Conservation (phyloP, 92 coral and sea anemone genomes). For the Bergia puertoricense region DNA sequence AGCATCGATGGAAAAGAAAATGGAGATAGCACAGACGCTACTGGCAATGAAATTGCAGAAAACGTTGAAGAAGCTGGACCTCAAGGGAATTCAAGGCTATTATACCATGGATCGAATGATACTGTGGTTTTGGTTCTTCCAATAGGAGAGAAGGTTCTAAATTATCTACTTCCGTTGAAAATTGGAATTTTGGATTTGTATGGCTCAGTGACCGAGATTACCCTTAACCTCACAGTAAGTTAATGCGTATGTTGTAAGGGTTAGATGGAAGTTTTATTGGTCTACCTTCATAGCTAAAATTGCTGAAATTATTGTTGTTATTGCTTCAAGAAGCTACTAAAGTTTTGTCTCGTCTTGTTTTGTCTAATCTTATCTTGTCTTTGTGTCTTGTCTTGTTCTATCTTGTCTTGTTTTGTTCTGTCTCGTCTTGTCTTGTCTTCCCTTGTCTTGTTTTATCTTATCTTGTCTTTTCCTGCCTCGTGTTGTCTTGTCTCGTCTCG, state of each 20-base stretch:
- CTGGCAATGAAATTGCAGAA: neutral
- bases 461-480: too few species aligned
- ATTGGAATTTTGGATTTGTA: constrained; percentile 27
- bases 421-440: too few species aligned
- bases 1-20: neutral
- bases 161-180: neutral
- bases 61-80: neutral
- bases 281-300: too few species aligned
- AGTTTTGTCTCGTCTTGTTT: too few species aligned
- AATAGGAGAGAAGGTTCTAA: constrained; percentile 5
- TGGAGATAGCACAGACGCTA: neutral
- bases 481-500: too few species aligned
- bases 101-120: constrained; percentile 22
- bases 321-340: too few species aligned
- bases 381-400: too few species aligned
- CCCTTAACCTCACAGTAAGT: constrained; percentile 19
- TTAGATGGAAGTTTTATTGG: neutral
- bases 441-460: too few species aligned
- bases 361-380: too few species aligned
- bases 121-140: constrained; percentile 13
- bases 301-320: too few species aligned
- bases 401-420: too few species aligned
- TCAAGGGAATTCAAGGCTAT: constrained; percentile 26
- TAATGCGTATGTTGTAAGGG: neutral
- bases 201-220: neutral